These are phyloP conservation scores for Rhinogobius similis DNA, from an alignment of 2,113 vertebrate genomes.

Conservation along the genomic window DNA sequence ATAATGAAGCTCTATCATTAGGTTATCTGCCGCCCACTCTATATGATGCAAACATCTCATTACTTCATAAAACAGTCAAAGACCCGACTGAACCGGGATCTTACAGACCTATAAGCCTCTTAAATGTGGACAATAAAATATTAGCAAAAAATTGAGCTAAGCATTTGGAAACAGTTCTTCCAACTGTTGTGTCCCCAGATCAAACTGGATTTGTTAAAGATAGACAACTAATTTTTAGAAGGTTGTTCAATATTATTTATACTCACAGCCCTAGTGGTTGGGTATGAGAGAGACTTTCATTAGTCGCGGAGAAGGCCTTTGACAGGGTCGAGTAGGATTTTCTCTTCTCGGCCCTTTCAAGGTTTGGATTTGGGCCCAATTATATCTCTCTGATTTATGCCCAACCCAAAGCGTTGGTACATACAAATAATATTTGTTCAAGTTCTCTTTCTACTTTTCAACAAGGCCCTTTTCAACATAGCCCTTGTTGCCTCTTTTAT, in stretches of 20 bases:
- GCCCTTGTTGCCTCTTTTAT: too few species aligned
- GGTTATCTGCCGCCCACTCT: neutral
- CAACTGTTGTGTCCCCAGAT: neutral
- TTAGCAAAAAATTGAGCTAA: neutral
- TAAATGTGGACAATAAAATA: neutral
- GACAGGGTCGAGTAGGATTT: too few species aligned
- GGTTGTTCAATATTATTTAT: neutral
- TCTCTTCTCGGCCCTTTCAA: too few species aligned
- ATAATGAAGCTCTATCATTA: neutral
- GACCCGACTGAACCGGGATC: neutral
- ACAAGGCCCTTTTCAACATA: too few species aligned
- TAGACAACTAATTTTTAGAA: neutral
- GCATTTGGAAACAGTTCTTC: neutral
- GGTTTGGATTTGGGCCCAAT: too few species aligned
- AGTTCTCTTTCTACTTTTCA: too few species aligned
- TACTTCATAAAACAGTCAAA: neutral
- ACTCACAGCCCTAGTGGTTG: neutral
- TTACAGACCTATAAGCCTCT: neutral
- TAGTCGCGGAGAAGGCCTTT: neutral
- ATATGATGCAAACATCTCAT: neutral
- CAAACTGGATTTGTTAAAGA: neutral
- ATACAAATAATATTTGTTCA: too few species aligned
- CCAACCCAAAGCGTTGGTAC: too few species aligned
- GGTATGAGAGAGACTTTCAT: neutral
- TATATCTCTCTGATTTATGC: too few species aligned